Percentiles rank a stretch among this genome's conserved stretches.
phyloP scores from a whole-genome alignment of 2,797 vertebrate species.

The Pteropus rufus region DNA sequence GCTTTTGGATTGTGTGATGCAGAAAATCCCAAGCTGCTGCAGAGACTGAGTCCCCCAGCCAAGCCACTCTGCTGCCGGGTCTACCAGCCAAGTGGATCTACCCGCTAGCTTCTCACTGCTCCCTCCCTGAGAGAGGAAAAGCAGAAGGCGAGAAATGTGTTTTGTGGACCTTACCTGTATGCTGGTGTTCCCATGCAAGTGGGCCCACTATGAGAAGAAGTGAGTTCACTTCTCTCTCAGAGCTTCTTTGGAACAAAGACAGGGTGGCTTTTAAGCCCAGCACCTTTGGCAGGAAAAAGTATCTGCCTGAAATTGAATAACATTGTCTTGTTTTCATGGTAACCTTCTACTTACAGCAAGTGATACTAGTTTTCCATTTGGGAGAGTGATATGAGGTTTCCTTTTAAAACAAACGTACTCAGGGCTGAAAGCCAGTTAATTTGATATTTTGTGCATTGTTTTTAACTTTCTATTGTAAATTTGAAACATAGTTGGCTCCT shows the following conservation, averaged over 20 bases:
- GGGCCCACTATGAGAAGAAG: rapidly evolving
- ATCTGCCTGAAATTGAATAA: constrained; percentile 56
- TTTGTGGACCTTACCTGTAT: neutral
- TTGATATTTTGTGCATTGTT: neutral
- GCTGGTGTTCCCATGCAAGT: neutral
- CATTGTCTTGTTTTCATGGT: constrained; percentile 68
- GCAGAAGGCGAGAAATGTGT: constrained; percentile 37
- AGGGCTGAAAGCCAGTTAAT: neutral
- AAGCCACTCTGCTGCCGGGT: neutral
- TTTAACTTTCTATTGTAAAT: neutral
- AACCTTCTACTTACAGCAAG: constrained; percentile 50
- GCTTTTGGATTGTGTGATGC: neutral
- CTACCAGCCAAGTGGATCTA: constrained; percentile 52
- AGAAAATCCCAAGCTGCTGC: neutral
- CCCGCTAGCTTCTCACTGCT: constrained; percentile 43
- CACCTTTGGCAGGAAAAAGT: constrained; percentile 55
- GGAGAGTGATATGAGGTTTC: constrained; percentile 50
- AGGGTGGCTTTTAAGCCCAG: neutral
- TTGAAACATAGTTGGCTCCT: neutral
- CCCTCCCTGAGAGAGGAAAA: constrained; percentile 53
- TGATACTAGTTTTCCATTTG: constrained; percentile 66
- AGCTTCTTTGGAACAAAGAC: neutral
- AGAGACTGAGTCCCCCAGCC: constrained; percentile 25
- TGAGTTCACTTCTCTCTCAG: neutral
- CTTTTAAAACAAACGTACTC: constrained; percentile 1